Evolutionary conservation across 2,113 vertebrate genomes (phyloP).

Genomic region (Paedocypris sp.): DNA sequence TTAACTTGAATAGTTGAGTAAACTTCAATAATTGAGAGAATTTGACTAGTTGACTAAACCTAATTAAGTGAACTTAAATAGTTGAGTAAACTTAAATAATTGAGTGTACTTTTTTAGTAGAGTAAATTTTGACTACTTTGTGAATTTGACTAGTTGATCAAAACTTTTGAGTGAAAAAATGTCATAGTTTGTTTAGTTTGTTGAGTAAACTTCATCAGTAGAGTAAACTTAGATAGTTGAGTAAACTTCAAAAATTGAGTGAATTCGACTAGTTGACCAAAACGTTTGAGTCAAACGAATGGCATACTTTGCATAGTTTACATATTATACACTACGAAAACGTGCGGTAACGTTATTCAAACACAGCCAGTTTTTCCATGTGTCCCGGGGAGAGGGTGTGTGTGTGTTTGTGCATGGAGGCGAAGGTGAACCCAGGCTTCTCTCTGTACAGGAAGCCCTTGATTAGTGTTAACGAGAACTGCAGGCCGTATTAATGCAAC

Average conservation of each 20-base stretch:
- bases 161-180: background rate
- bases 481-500: conserved; percentile 70
- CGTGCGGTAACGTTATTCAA: background rate
- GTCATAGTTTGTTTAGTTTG: background rate
- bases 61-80: too few species aligned
- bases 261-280: background rate
- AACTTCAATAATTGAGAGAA: too few species aligned
- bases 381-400: background rate
- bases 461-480: conserved; percentile 69
- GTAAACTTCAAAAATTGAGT: background rate
- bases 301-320: background rate
- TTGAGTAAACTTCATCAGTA: too few species aligned
- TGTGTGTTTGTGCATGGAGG: conserved; percentile 31
- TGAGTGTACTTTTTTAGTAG: background rate
- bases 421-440: conserved; percentile 59
- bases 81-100: too few species aligned
- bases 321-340: background rate
- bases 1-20: too few species aligned
- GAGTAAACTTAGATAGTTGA: background rate
- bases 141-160: background rate
- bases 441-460: conserved; percentile 65
- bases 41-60: too few species aligned
- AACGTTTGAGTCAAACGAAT: background rate
- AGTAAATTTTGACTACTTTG: background rate
- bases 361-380: conserved; percentile 3